Base-by-base conservation (phyloP, 2,113 vertebrate genomes). In the Tragelaphus buxtoni region DNA sequence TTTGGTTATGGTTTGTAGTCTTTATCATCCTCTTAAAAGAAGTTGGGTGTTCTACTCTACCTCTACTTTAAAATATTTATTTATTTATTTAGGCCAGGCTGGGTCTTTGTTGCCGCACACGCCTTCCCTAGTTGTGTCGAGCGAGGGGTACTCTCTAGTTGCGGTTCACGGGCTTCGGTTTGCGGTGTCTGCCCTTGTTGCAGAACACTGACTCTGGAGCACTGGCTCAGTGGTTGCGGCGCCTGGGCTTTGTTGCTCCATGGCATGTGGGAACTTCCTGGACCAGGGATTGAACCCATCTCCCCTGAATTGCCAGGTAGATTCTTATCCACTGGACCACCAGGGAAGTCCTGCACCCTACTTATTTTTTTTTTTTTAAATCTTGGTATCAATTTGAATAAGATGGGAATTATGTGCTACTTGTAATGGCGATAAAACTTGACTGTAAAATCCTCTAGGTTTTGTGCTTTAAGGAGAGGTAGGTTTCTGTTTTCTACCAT, bases 381-480 rank as follows among this genome's bases (percentile, higher is more conserved):
- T 65, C 32, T 42, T 60, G 56, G 7, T 56, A 26, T 65, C 65
- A 56, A 1, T 5, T 49, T 65, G 69, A 77, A 28, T 56, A 56
- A 58, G 26, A 69, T 51, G 79, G 39, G 86, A 69, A 84, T 90
- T 42, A 79, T 28, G 32, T 49, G 30, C 65, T 90, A 42, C 84
- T 65, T 69, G 56, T 42, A 22, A 82, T 49, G 58, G 49, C 2
- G 18, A 26, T 56, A 65, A 93, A 56, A 65, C 18, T 93, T 47
- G 18, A 81, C 20, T 24, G 17, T 30, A 49, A 79, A 77, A 65
- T 49, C 22, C 24, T 82, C 77, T 88, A 35, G 30, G 30, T 77
- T 92, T 72, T 87, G 18, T 45, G 26, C 39, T 28, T 87, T 17
- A 26, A 2, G 7, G 61, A 42, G 61, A 9, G 7, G 20, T 42